Base-by-base conservation (phyloP, 2,113 vertebrate genomes). In the Dipodomys ordii region DNA sequence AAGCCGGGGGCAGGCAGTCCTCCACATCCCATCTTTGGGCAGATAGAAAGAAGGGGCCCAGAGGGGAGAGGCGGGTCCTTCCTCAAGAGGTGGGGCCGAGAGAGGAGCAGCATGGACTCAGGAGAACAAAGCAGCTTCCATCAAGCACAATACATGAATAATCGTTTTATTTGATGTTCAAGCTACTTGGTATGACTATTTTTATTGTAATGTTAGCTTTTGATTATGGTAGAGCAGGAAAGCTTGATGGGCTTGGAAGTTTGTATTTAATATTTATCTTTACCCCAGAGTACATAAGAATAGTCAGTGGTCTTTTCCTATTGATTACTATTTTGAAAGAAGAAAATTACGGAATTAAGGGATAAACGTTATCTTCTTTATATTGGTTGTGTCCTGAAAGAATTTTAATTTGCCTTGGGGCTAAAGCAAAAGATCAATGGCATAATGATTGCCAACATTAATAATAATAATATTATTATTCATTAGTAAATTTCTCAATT, bases 361-460 rank as follows among this genome's bases (percentile, higher is more conserved):
- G 80, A 96, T 96, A 79, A 95, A 97, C 95, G 96, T 96, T 87
- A 93, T 97, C 87, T 95, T 79, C 94, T 97, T 96, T 94, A 82
- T 97, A 79, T 94, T 95, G 93, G 44, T 83, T 88, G 10, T 22
- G 68, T 93, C 84, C 86, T 97, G 95, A 97, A 96, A 97, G 91
- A 96, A 94, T 77, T 97, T 83, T 95, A 97, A 96, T 97, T 95
- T 96, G 76, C 94, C 94, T 49, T 95, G 91, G 92, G 94, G 85
- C 90, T 96, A 89, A 81, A 88, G 90, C 22, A 60, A 20, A 93
- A 97, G 97, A 39, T 72, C 77, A 64, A 72, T 96, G 73, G 78
- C 90, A 90, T 92, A 93, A 96, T 82, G 23, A 77, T 88, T 76
- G 22, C 35, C 27, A 62, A 35, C 35, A 44, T 93, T 95, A 44